These are phyloP conservation scores for Pseudorasbora parva DNA, from an alignment of 2,113 vertebrate genomes.

Conservation along the genomic window DNA sequence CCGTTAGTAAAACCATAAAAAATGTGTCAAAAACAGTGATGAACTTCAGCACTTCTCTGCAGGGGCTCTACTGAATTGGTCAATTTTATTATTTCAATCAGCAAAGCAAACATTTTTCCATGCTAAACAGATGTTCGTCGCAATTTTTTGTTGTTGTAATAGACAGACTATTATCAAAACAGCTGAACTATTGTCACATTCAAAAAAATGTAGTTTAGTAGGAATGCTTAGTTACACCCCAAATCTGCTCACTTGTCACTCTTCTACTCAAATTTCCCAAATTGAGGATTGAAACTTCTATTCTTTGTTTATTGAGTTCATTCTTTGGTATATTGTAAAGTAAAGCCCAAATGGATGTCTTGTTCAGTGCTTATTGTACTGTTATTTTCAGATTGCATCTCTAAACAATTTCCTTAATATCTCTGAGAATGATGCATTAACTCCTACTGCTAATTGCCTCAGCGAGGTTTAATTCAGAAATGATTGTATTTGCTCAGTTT, in stretches of 20 bases:
- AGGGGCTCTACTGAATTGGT: background rate
- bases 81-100: background rate
- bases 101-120: background rate
- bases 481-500: constrained; percentile 22
- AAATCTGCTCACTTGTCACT: too few relatives aligned
- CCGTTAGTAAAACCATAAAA: background rate
- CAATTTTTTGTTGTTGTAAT: too few relatives aligned
- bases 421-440: constrained; percentile 3
- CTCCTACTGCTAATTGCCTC: constrained; percentile 13
- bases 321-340: background rate
- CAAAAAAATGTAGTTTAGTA: background rate
- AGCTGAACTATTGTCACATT: background rate
- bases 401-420: constrained; percentile 24
- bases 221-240: too few relatives aligned
- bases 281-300: background rate
- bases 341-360: background rate
- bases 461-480: constrained; percentile 21
- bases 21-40: too few relatives aligned
- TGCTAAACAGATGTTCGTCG: background rate
- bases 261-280: too few relatives aligned
- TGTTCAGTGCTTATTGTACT: background rate
- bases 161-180: background rate
- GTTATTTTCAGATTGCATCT: constrained; percentile 18
- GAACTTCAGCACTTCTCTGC: background rate
- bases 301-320: background rate